Evolutionary conservation across 2,113 vertebrate genomes (phyloP).

Genomic region (Hyperopisus bebe): DNA sequence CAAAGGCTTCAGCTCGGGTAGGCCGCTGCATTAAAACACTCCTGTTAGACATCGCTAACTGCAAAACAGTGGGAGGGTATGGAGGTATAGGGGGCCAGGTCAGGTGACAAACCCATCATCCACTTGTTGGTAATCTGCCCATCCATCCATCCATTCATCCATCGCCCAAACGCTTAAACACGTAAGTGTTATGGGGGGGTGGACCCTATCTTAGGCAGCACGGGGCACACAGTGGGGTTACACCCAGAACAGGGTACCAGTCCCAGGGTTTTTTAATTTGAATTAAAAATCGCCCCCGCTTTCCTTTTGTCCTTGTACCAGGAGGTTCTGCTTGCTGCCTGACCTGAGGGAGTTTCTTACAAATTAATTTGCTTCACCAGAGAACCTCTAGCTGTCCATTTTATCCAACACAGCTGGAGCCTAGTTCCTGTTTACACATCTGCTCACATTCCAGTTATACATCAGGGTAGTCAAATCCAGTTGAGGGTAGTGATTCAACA

Average conservation of each 20-base stretch:
- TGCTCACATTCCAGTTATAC: background rate
- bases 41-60: too few species aligned
- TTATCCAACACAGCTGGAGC: background rate
- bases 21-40: background rate
- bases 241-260: background rate
- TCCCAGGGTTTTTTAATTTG: background rate
- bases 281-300: background rate
- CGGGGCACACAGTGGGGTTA: background rate
- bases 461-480: background rate
- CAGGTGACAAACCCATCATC: too few species aligned
- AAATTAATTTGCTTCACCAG: background rate
- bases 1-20: background rate
- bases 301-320: background rate
- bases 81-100: too few species aligned
- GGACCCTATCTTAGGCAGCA: background rate
- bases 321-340: background rate
- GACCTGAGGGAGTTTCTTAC: background rate
- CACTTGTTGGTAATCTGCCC: too few species aligned
- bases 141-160: too few species aligned
- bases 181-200: too few species aligned
- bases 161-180: too few species aligned
- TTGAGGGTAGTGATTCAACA: background rate
- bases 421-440: background rate
- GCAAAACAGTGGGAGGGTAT: too few species aligned
- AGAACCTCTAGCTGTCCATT: background rate